A percentile compares a stretch with the other conserved stretches of the same genome.
Evolutionary conservation across 2,797 vertebrate genomes (phyloP).

Genomic region (Galagoides demidoff): DNA sequence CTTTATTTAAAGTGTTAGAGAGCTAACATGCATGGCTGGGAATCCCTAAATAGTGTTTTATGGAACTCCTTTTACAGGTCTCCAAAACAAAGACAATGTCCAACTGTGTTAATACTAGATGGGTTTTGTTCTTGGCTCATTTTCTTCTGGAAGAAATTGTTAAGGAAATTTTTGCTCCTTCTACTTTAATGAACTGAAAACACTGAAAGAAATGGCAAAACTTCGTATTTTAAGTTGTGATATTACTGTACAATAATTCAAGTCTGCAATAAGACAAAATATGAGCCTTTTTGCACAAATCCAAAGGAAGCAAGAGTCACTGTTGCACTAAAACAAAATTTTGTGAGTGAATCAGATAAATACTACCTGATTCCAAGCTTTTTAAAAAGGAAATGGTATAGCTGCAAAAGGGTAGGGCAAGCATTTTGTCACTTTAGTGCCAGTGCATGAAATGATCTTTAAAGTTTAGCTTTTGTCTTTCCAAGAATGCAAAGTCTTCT

Average conservation of each 20-base stretch:
- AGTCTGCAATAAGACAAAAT: neutral
- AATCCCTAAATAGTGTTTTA: neutral
- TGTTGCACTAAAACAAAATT: neutral
- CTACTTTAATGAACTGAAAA: neutral
- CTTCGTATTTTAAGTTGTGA: neutral
- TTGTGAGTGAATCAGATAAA: neutral
- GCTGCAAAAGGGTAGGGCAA: neutral
- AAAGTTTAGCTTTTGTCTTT: neutral
- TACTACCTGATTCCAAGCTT: neutral
- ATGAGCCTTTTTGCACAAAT: neutral
- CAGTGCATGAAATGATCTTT: neutral
- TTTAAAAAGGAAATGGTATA: neutral
- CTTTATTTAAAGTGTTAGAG: neutral
- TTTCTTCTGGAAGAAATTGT: constrained; percentile 3
- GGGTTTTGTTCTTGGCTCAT: neutral
- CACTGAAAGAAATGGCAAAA: neutral
- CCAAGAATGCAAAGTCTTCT: neutral
- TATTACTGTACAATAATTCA: neutral
- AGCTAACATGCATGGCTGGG: neutral
- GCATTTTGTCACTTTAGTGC: neutral
- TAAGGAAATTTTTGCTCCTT: neutral
- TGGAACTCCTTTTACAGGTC: neutral
- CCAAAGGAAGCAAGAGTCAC: neutral
- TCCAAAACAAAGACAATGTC: neutral
- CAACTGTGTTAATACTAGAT: neutral